Percentiles rank a stretch among this genome's conserved stretches.
These are phyloP conservation scores for Cryptophagus acutangulus DNA, from an alignment of 2,888 invertebrate genomes.

Conservation along the genomic window DNA sequence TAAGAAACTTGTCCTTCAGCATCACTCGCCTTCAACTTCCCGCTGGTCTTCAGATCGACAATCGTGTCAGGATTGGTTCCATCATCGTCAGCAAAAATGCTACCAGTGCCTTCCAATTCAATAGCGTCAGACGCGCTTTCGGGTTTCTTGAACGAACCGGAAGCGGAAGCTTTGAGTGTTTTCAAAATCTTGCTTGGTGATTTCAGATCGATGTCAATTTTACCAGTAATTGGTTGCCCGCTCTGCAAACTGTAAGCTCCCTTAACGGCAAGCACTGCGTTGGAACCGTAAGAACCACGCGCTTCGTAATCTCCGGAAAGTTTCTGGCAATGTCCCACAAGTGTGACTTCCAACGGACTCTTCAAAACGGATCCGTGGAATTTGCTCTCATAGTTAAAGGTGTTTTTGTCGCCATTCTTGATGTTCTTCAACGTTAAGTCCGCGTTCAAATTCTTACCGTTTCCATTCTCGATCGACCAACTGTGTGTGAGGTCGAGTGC, in stretches of 20 bases:
- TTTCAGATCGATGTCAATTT: slow-evolving; percentile 49
- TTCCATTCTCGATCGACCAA: slow-evolving; percentile 47
- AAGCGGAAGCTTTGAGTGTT: slow-evolving; percentile 51
- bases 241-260: slow-evolving; percentile 47
- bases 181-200: slow-evolving; percentile 57
- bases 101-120: slow-evolving; percentile 28
- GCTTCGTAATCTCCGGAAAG: slow-evolving; percentile 26
- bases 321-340: slow-evolving; percentile 29
- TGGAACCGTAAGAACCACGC: slow-evolving; percentile 35
- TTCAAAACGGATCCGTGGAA: slow-evolving; percentile 42
- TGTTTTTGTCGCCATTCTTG: slow-evolving; percentile 26
- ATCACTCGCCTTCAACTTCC: slow-evolving; percentile 60
- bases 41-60: slow-evolving; percentile 60
- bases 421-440: slow-evolving; percentile 43
- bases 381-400: slow-evolving; percentile 25
- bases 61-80: slow-evolving; percentile 49
- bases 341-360: slow-evolving; percentile 37
- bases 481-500: slow-evolving; percentile 46
- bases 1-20: slow-evolving; percentile 59
- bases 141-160: slow-evolving; percentile 40
- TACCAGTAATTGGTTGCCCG: slow-evolving; percentile 49
- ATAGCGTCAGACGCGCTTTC: slow-evolving; percentile 22
- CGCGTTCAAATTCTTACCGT: slow-evolving; percentile 49
- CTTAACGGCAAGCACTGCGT: slow-evolving; percentile 28
- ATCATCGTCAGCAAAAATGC: slow-evolving; percentile 32